Evolutionary conservation across 2,797 vertebrate genomes (phyloP).

Genomic region (Pseudocheirus occidentalis): DNA sequence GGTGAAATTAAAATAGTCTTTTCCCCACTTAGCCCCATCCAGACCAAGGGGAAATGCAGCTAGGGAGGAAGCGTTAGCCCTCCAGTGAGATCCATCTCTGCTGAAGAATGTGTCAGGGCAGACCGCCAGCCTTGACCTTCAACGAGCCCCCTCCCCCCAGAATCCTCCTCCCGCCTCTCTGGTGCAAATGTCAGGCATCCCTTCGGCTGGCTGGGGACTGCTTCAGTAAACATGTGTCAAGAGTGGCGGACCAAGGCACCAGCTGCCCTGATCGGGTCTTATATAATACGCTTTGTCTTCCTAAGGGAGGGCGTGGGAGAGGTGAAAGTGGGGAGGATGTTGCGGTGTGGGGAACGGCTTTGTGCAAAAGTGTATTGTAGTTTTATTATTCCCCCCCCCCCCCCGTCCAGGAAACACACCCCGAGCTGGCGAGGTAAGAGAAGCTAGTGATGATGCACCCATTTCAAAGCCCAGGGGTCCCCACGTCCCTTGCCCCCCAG

Average conservation of each 20-base stretch:
- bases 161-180: background rate
- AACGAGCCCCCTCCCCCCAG: background rate
- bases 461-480: background rate
- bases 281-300: background rate
- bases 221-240: background rate
- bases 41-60: background rate
- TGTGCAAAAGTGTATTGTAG: background rate
- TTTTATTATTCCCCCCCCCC: background rate
- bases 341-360: background rate
- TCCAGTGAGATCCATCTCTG: background rate
- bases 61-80: background rate
- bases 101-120: background rate
- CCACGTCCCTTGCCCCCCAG: background rate
- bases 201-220: background rate
- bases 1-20: background rate
- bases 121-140: background rate
- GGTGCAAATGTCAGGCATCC: background rate
- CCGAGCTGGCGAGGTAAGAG: background rate
- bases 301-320: background rate
- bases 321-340: background rate
- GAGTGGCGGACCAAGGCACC: background rate
- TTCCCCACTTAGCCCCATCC: background rate
- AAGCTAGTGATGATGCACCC: background rate
- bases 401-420: background rate
- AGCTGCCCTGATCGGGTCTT: background rate